A percentile compares a stretch with the other conserved stretches of the same genome.
Evolutionary conservation across 2,888 invertebrate genomes (phyloP).

Genomic region (Aphidoletes aphidimyza): DNA sequence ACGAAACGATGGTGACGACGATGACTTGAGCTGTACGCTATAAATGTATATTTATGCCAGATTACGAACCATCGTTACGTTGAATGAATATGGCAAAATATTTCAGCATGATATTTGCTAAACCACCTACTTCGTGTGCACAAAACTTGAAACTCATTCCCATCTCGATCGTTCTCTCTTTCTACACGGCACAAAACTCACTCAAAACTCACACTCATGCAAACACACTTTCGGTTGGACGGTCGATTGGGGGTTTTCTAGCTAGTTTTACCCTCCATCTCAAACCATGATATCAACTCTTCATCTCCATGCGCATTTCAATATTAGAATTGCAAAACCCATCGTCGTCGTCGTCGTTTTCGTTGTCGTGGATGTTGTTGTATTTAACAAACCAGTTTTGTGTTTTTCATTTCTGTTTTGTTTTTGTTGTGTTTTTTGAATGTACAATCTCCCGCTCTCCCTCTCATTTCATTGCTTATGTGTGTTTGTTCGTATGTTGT

Average conservation of each 20-base stretch:
- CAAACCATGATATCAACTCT: no score
- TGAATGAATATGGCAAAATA: constrained; percentile 50
- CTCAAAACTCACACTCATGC: background rate
- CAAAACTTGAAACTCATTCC: constrained; percentile 23
- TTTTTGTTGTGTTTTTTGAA: constrained; percentile 35
- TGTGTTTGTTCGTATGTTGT: background rate
- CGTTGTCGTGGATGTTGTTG: constrained; percentile 18
- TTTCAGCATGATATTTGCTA: constrained; percentile 47
- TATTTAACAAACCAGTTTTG: constrained; percentile 51
- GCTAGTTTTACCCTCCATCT: constrained; percentile 2
- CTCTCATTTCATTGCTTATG: background rate
- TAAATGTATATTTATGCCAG: constrained; percentile 36
- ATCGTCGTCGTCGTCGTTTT: constrained; percentile 6
- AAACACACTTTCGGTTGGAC: no score
- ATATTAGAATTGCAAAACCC: constrained; percentile 51
- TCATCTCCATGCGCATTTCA: constrained; percentile 31
- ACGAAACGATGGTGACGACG: background rate
- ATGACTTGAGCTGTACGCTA: constrained; percentile 32
- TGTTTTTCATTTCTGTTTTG: constrained; percentile 37
- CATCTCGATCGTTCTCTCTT: background rate
- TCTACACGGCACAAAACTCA: no score
- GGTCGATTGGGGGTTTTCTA: no score
- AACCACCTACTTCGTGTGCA: constrained; percentile 45
- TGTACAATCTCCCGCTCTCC: no score
- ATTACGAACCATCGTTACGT: constrained; percentile 48